Percentiles rank a stretch among this genome's conserved stretches.
Evolutionary conservation across 1,140 invertebrate species (phyloP).

Genomic region (Hypsibius dujardini): DNA sequence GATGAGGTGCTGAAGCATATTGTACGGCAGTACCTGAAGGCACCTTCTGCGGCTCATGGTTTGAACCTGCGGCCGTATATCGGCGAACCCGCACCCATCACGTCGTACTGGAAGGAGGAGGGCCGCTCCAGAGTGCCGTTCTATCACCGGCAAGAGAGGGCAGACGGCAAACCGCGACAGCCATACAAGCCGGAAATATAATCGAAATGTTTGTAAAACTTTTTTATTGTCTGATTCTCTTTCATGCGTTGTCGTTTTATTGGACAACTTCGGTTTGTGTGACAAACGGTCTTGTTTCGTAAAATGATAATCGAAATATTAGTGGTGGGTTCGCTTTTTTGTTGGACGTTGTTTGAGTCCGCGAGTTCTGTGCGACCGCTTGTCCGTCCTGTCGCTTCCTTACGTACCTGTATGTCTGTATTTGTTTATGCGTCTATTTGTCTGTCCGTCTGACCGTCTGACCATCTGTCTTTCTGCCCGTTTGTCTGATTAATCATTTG

Average conservation of each 20-base stretch:
- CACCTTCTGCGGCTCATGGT: not conserved
- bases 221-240: no score
- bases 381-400: no score
- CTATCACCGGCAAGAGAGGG: not conserved
- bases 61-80: constrained; percentile 1
- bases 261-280: not conserved
- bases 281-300: no score
- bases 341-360: no score
- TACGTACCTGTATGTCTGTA: no score
- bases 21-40: constrained; percentile 29
- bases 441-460: no score
- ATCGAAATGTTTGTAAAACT: not conserved
- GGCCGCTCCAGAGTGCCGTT: not conserved
- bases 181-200: constrained; percentile 6
- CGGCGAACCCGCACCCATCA: not conserved
- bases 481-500: no score
- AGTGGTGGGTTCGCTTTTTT: no score
- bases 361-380: no score
- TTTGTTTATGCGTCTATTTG: no score
- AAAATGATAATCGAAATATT: no score
- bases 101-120: constrained; percentile 7
- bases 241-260: not conserved
- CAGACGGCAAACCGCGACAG: not conserved
- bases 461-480: no score
- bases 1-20: constrained; percentile 54